Conservation (phyloP, 1,140 invertebrate species). For the Drosophila ogumai region DNA sequence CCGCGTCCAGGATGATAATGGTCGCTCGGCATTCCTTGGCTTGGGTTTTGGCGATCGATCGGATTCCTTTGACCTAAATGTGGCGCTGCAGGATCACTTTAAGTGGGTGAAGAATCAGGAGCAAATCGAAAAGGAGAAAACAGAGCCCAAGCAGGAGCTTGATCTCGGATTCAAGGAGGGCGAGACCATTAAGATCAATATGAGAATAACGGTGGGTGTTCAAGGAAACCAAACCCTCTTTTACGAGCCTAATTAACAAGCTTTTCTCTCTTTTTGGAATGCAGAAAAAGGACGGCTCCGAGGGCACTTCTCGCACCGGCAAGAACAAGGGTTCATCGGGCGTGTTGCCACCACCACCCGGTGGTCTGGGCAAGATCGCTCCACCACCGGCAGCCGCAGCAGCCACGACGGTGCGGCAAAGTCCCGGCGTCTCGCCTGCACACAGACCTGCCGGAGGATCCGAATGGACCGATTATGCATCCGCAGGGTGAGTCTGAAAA, state of each 20-base stretch:
- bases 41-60: slow-evolving; percentile 98
- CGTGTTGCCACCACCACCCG: slow-evolving; percentile 80
- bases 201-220: slow-evolving; percentile 95
- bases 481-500: slow-evolving; percentile 86
- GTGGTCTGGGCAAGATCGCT: slow-evolving; percentile 88
- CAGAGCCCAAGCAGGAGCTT: slow-evolving; percentile 91
- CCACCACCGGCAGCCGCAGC: slow-evolving; percentile 94
- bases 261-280: background rate
- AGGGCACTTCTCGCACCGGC: slow-evolving; percentile 88
- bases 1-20: slow-evolving; percentile 97
- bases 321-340: slow-evolving; percentile 85
- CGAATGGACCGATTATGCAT: slow-evolving; percentile 93
- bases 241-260: background rate
- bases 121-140: slow-evolving; percentile 92
- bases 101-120: slow-evolving; percentile 98
- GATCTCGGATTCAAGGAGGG: slow-evolving; percentile 99
- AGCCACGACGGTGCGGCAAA: slow-evolving; percentile 86
- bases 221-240: background rate
- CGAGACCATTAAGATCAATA: slow-evolving; percentile 99
- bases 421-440: slow-evolving; percentile 89
- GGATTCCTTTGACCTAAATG: slow-evolving; percentile 99
- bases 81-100: slow-evolving; percentile 99
- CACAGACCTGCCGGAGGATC: slow-evolving; percentile 87
- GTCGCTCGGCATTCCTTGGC: slow-evolving; percentile 98
- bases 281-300: slow-evolving; percentile 95